Evolutionary conservation across 2,113 vertebrate genomes (phyloP).

Genomic region (Hepsetus odoe): DNA sequence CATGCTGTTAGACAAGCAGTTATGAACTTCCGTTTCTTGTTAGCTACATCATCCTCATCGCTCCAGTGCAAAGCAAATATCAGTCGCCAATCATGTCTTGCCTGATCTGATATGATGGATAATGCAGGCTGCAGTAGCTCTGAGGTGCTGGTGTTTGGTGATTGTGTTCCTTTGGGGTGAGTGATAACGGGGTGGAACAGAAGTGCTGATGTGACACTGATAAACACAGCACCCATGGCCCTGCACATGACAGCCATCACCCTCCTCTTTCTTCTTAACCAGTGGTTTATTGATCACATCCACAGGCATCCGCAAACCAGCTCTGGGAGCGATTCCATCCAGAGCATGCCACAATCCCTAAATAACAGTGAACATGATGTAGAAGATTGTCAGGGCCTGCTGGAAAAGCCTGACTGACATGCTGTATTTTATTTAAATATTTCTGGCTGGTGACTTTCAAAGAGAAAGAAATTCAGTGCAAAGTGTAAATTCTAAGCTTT

Average conservation of each 20-base stretch:
- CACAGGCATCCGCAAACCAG: slow-evolving; percentile 28
- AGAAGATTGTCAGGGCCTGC: not conserved
- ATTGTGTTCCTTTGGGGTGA: slow-evolving; percentile 15
- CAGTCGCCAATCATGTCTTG: not conserved
- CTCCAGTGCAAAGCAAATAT: not conserved
- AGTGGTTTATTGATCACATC: slow-evolving; percentile 56
- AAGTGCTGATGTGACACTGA: slow-evolving; percentile 55
- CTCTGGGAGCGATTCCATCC: not conserved
- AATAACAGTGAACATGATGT: not conserved
- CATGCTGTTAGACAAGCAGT: not conserved
- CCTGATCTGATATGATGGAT: not conserved
- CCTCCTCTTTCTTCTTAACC: slow-evolving; percentile 38
- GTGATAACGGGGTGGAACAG: slow-evolving; percentile 27
- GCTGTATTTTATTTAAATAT: too few species aligned
- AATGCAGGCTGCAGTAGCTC: not conserved
- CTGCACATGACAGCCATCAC: slow-evolving; percentile 50
- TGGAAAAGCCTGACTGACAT: not conserved
- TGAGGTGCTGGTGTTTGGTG: not conserved
- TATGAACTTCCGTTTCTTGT: not conserved
- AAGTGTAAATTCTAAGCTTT: too few species aligned
- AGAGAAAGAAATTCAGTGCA: too few species aligned
- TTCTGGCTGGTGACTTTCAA: too few species aligned
- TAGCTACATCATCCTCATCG: not conserved
- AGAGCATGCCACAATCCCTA: not conserved
- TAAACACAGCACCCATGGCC: slow-evolving; percentile 47